Base-by-base conservation (phyloP, 1,140 invertebrate species). In the Aphelenchoides besseyi region DNA sequence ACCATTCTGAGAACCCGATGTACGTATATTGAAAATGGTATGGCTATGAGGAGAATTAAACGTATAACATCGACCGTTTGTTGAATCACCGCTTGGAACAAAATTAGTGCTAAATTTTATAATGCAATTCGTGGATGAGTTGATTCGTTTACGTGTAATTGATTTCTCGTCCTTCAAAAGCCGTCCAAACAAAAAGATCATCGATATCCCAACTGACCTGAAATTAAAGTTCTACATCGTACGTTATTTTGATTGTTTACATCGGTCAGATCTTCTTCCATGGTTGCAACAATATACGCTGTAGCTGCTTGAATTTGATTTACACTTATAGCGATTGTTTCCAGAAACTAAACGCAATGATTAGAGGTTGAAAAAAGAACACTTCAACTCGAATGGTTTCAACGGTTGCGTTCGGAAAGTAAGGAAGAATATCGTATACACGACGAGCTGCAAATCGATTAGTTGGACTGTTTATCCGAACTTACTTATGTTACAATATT, bases 401-500 rank as follows among this genome's bases (percentile, higher is more conserved):
- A 8, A 5, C 23, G 5, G 55, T 59, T 28, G 55, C 55, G 32
- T 59, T 59, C 18, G 55, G 55, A 59, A 59, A 59, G 55, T 59
- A 59, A 8, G 55, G 18, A 5, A 59, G 18, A 33, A 59, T 33
- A 12, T 59, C 55, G 55, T 29, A 8, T 5, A 59, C 55, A 8
- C 55, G 55, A 8, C 18, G 5, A 8, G 55, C 55, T 59, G 55
- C 26, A 59, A 59, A 8, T 59, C 18, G 23, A 59, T 12, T 8
- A 59, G 5, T 28, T 59, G 55, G 55, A 59, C 55, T 8, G 5
- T 59, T 8, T 5, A 8, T 41, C 37, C 37, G 55, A 1, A 66
- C 63, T 66, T 53, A 66, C 63, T 33, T 36, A 66, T 66, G 32
- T 33, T 36, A 32, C 63, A 66, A 53, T 66, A 36, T 2, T 35